Conservation (phyloP, 2,113 vertebrate species). For the Platichthys stellatus region DNA sequence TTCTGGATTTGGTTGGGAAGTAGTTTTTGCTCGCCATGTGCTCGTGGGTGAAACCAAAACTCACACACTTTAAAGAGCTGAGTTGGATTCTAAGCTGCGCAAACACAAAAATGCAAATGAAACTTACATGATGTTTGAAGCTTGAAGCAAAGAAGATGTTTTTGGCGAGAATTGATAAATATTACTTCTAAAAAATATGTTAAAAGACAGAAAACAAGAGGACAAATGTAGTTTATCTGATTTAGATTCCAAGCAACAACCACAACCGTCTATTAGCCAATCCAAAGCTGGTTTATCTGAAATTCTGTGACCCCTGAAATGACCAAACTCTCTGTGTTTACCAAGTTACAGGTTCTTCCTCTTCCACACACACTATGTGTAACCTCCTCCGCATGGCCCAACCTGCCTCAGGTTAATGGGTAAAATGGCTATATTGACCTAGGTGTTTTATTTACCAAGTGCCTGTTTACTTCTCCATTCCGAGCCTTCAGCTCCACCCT, state of each 20-base stretch:
- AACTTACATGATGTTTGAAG: too few relatives aligned
- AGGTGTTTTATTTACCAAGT: constrained; percentile 81
- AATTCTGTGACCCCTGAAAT: constrained; percentile 47
- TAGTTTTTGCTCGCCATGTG: constrained; percentile 63
- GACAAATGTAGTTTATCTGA: neutral
- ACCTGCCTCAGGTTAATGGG: constrained; percentile 78
- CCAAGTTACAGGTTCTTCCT: constrained; percentile 54
- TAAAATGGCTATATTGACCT: constrained; percentile 80
- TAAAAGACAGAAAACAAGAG: neutral
- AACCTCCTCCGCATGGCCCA: constrained; percentile 50
- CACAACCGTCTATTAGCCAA: neutral
- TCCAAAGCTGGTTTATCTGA: neutral
- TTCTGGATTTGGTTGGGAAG: constrained; percentile 77
- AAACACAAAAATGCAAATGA: neutral
- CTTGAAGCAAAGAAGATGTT: too few relatives aligned
- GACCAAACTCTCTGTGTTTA: constrained; percentile 56
- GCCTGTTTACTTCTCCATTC: constrained; percentile 79
- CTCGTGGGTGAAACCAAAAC: constrained; percentile 40
- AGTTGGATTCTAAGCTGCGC: constrained; percentile 9
- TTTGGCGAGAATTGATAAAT: too few relatives aligned
- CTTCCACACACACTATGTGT: constrained; percentile 27
- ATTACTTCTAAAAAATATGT: neutral
- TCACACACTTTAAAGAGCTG: constrained; percentile 33
- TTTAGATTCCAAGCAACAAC: neutral
- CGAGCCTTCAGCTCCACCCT: constrained; percentile 75